Base-by-base conservation (phyloP, 2,113 vertebrate genomes). In the Equus quagga region DNA sequence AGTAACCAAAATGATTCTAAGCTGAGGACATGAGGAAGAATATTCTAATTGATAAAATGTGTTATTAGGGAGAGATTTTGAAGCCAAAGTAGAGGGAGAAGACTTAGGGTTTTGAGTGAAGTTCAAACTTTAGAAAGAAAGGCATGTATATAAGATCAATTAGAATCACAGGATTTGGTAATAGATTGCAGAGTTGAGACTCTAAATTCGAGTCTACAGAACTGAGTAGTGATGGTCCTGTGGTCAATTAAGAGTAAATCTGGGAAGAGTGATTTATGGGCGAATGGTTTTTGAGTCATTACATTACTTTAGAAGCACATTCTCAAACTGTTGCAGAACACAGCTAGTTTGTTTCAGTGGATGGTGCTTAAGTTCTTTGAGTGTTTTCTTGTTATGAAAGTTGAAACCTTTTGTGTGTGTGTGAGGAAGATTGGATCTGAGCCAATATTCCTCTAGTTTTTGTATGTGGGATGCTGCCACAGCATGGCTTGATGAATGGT, bases 261-360 rank as follows among this genome's bases (percentile, higher is more conserved):
- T 65, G 65, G 44, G 88, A 82, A 76, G 54, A 84, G 19, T 54
- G 84, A 56, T 70, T 82, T 65, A 21, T 76, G 17, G n/a, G 33
- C 13, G 5, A 64, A 24, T 14, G 19, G 36, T 19, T 76, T 51
- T 76, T 44, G 14, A 78, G 56, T 73, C 1, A 21, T 79, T 96
- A 89, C 15, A 19, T 54, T 93, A 60, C 41, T 44, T 87, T 87
- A 96, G 62, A 96, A 95, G 44, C 19, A 79, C 36, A 83, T 75
- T 90, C 24, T 58, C 54, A 91, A 33, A 21, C 64, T 95, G 44
- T 89, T 93, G 67, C 17, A 36, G 65, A 94, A 49, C 1, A 8
- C 83, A 54, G 33, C n/a, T 76, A 73, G n/a, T 89, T 97, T 91
- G 67, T 97, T 95, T 97, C 56, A 91, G 13, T 67, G 58, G 33